Base-by-base conservation (phyloP, 2,888 invertebrate genomes). In the Mallateleia sp. region DNA sequence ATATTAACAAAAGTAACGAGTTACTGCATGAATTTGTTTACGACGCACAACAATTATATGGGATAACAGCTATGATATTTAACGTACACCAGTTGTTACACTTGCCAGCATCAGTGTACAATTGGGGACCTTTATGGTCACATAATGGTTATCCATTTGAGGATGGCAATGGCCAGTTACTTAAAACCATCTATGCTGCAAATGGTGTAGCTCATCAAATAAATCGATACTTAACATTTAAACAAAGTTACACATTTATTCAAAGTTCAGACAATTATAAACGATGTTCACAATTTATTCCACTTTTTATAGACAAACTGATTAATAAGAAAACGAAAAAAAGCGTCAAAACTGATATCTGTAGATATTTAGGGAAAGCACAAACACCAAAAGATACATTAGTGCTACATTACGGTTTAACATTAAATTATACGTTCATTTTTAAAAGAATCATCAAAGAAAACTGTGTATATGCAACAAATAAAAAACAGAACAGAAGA, bases 311-410 rank as follows among this genome's bases (percentile, higher is more conserved):
- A 8, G 32, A 32, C 32, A 32, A 38, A 38, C 38, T 38, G 38
- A 11, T 11, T 11, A 11, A 6, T 32, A 32, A 38, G 28, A 45
- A 45, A 45, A n/a, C 45, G n/a, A 5, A n/a, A n/a, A n/a, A 45
- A 38, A 38, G 38, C 11, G 8, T 38, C 2, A 45, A 45, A 45
- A 45, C 45, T n/a, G 45, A 45, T 45, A n/a, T n/a, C 2, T 45
- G 45, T n/a, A 45, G 45, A 45, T 45, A 45, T n/a, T 45, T 45
- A 4, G 45, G 45, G n/a, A n/a, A n/a, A n/a, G n/a, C n/a, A n/a
- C n/a, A n/a, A n/a, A n/a, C n/a, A n/a, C n/a, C n/a, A n/a, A n/a
- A n/a, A n/a, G n/a, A n/a, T n/a, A n/a, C n/a, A n/a, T n/a, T n/a
- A n/a, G n/a, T n/a, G n/a, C n/a, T n/a, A n/a, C n/a, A n/a, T n/a